A percentile compares a stretch with the other conserved stretches of the same genome.
Evolutionary conservation across 2,113 vertebrate species (phyloP).

Genomic region (Craseonycteris thonglongyai): DNA sequence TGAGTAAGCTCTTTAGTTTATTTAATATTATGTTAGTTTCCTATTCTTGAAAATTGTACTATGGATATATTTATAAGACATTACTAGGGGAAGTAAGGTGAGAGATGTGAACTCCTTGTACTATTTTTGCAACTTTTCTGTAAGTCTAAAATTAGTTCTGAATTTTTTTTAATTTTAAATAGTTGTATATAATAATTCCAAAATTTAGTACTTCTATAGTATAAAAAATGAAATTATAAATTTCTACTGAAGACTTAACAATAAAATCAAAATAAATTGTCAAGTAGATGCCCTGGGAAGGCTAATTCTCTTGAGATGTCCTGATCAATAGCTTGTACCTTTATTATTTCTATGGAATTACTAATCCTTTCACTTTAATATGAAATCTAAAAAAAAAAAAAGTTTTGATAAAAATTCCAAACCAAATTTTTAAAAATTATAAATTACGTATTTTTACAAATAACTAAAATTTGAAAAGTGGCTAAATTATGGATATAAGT

Average conservation of each 20-base stretch:
- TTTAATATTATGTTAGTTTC: not conserved
- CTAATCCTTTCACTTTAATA: slow-evolving; percentile 24
- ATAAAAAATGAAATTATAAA: not conserved
- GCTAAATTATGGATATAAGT: not conserved
- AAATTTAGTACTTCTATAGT: not conserved
- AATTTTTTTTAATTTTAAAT: not conserved
- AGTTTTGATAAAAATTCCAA: not conserved
- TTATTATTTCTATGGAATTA: not conserved
- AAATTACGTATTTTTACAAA: not conserved
- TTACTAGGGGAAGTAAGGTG: not conserved
- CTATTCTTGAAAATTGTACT: not conserved
- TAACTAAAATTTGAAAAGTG: not conserved
- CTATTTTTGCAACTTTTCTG: not conserved
- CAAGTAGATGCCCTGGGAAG: not conserved
- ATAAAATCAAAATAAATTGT: not conserved
- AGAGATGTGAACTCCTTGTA: not conserved
- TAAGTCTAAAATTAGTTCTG: slow-evolving; percentile 16
- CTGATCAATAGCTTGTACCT: not conserved
- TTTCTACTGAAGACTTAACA: not conserved
- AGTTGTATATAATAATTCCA: not conserved
- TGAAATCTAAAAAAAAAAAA: not conserved
- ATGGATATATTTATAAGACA: not conserved
- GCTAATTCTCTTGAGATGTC: not conserved
- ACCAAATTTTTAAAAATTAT: not conserved
- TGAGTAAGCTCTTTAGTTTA: not conserved